Base-by-base conservation (phyloP, 2,797 vertebrate genomes). In the Dermochelys coriacea region DNA sequence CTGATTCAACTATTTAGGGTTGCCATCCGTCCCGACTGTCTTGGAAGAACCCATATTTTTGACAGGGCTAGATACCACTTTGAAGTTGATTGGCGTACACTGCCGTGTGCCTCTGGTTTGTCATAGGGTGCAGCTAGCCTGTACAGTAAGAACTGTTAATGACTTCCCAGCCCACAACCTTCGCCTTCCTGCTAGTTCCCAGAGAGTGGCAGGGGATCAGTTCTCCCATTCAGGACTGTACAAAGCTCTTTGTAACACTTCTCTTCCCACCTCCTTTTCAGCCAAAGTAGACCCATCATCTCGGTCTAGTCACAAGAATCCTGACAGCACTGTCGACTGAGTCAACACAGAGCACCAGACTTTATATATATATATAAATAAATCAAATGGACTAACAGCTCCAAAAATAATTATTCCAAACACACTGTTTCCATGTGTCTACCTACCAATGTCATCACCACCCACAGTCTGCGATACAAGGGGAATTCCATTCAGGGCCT, bases 51-150 rank as follows among this genome's bases (percentile, higher is more conserved):
- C 41, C 25, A 25, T 47, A 47, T 14, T 52, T 54, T 1, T 5
- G 29, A 19, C 51, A 51, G 19, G 37, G 54, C 41, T 37, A 68
- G 18, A 68, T 3, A 37, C 19, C 2, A 5, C n/a, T 21, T 37
- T 37, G 64, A 68, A 68, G n/a, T 19, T 68, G 64, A n/a, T 8
- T 34, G 31, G 51, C 21, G 19, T 0, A 29, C 23, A 77, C 0
- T 10, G 19, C 85, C 91, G 68, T 55, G 84, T 2, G 0, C 41
- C 50, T 47, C 12, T 0, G 37, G 79, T 78, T 85, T 59, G 82
- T 14, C 68, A 45, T 2, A 2, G 45, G 34, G 18, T 1, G 0
- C 0, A 41, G 0, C 51, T 81, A 61, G 16, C 7, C 23, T 8
- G 16, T 15, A n/a, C n/a, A 34, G 18, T 12, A 16, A 64, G 12